Evolutionary conservation across 2,113 vertebrate species (phyloP).

Genomic region (Sminthopsis crassicaudata): DNA sequence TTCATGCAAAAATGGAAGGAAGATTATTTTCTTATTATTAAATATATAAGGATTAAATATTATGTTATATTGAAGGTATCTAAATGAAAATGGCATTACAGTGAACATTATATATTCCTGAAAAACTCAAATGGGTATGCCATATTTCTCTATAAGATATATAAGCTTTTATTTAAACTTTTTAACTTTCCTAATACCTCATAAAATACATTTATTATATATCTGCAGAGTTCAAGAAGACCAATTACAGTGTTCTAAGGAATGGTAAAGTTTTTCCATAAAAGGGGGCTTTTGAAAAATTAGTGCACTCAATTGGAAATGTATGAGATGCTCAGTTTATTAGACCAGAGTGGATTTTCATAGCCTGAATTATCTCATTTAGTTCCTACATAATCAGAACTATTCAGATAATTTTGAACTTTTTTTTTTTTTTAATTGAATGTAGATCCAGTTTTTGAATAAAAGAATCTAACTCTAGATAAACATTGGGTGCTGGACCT

Average conservation of each 20-base stretch:
- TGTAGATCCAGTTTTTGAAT: rapidly evolving
- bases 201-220: background rate
- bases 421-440: background rate
- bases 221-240: background rate
- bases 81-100: background rate
- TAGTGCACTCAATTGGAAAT: background rate
- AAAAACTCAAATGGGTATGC: background rate
- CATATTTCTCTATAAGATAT: background rate
- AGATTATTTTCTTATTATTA: background rate
- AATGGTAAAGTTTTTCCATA: background rate
- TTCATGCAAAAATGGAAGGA: background rate
- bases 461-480: rapidly evolving
- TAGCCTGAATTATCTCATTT: background rate
- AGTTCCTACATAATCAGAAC: background rate
- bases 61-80: background rate
- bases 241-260: background rate
- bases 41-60: background rate
- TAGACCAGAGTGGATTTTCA: background rate
- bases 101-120: background rate
- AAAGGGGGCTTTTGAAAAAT: background rate
- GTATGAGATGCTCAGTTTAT: background rate
- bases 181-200: background rate
- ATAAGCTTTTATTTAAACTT: background rate
- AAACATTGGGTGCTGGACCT: no score
- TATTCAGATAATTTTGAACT: background rate